Percentiles rank a stretch among this genome's conserved stretches.
These are phyloP conservation scores for Tetragonisca angustula DNA, from an alignment of 2,888 invertebrate genomes.

Conservation along the genomic window DNA sequence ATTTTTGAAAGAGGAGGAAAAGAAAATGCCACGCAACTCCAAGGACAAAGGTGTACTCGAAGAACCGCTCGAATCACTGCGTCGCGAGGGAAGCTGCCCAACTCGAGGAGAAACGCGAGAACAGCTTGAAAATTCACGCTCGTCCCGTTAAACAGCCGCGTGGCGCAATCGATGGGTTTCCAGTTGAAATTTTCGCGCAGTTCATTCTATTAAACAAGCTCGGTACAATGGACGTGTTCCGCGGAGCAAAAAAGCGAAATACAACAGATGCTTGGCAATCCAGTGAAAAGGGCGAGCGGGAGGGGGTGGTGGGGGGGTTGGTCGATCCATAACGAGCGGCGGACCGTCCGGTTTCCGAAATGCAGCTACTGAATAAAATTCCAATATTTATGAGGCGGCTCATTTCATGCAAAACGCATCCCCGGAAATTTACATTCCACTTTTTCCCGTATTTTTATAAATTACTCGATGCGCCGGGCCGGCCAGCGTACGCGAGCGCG, in stretches of 20 bases:
- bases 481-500: background rate
- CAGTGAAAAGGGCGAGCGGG: conserved; percentile 35
- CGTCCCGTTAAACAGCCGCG: background rate
- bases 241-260: conserved; percentile 23
- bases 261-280: conserved; percentile 54
- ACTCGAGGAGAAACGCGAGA: too few species aligned
- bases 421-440: conserved; percentile 62
- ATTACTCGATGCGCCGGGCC: conserved; percentile 55
- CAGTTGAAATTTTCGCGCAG: background rate
- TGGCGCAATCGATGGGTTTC: conserved; percentile 29
- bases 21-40: too few species aligned
- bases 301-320: too few species aligned
- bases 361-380: conserved; percentile 60
- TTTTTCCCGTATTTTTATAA: conserved; percentile 60
- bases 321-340: conserved; percentile 57
- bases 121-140: background rate
- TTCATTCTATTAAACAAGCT: conserved; percentile 22
- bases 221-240: conserved; percentile 26
- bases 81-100: too few species aligned
- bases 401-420: conserved; percentile 60
- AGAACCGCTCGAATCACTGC: too few species aligned
- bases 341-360: conserved; percentile 60
- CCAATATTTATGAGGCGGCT: conserved; percentile 65
- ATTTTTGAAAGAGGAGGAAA: too few species aligned
- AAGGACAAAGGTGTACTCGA: too few species aligned